Conservation (phyloP, 2,113 vertebrate species). For the Phylloscopus trochilus region DNA sequence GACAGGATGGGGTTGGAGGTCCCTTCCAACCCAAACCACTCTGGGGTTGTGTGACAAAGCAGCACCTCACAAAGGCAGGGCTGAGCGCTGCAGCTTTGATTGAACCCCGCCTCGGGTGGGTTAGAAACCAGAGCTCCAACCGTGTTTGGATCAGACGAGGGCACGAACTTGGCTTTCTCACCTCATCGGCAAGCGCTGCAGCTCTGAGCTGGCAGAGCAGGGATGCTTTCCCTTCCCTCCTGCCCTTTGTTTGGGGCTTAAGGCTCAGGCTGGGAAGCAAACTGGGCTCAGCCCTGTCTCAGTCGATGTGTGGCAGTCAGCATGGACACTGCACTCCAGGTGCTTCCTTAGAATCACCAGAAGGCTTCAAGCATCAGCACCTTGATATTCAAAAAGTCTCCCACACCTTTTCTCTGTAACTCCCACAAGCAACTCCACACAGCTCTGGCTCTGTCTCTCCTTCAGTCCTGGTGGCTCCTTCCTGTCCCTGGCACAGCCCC, state of each 20-base stretch:
- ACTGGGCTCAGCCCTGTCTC: not conserved
- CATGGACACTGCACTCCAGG: too few species aligned
- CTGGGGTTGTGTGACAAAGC: not conserved
- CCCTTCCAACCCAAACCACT: not conserved
- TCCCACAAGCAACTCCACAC: too few species aligned
- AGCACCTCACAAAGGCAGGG: not conserved
- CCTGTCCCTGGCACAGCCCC: too few species aligned
- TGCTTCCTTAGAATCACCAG: too few species aligned
- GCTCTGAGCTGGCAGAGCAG: not conserved
- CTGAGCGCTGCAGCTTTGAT: not conserved
- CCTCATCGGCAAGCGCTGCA: not conserved
- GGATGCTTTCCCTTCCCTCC: not conserved
- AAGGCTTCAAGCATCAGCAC: too few species aligned
- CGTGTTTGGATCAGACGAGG: not conserved
- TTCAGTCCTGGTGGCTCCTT: too few species aligned
- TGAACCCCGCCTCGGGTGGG: not conserved
- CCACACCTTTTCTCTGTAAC: too few species aligned
- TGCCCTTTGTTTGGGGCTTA: not conserved
- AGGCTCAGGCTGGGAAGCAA: not conserved
- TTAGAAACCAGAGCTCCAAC: not conserved
- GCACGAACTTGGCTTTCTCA: not conserved
- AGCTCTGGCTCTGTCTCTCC: too few species aligned
- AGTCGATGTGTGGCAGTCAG: too few species aligned
- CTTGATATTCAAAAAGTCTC: too few species aligned
- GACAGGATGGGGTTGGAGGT: accelerated